Base-by-base conservation (phyloP, 1,140 invertebrate species). In the Tenebrio molitor region DNA sequence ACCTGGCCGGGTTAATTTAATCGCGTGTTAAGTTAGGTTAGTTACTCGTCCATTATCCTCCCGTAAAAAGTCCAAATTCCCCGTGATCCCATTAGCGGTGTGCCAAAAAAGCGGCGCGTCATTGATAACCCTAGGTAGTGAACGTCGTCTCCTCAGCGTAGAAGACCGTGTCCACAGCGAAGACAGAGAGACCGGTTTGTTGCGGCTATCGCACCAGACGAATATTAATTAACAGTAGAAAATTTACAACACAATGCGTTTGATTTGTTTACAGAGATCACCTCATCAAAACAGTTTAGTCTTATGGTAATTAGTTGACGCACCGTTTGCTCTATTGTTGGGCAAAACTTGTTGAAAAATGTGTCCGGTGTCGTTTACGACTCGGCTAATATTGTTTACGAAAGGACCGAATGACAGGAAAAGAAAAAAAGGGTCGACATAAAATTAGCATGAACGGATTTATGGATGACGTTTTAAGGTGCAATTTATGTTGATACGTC, bases 401-500 rank as follows among this genome's bases (percentile, higher is more conserved):
- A 58, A 29, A 58, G 7, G 10, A 23, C 2, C 8, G 10, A 58
- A 58, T n/a, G 21, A 25, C 21, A 50, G 14, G 42, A 23, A 62
- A 62, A 63, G 21, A 16, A 42, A 15, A 62, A 62, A 25, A 62
- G n/a, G n/a, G 15, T 4, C 10, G 19, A 62, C 19, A 44, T 66
- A 44, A 66, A 66, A 66, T 66, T 66, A 66, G 64, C 64, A 66
- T 66, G 64, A 17, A 66, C 4, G 64, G 64, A 66, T 66, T 66
- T 66, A 66, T 44, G 64, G 15, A 6, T 44, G 64, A 66, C 64
- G 42, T 66, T 66, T 66, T 66, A 66, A 66, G 64, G 64, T 66
- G 64, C 64, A 66, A 66, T 66, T 66, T 66, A 66, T 66, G 64
- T 66, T 66, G 64, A 44, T 44, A 42, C 64, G 64, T 66, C 64